Conservation (phyloP, 2,113 vertebrate genomes). For the Ophiodon elongatus region DNA sequence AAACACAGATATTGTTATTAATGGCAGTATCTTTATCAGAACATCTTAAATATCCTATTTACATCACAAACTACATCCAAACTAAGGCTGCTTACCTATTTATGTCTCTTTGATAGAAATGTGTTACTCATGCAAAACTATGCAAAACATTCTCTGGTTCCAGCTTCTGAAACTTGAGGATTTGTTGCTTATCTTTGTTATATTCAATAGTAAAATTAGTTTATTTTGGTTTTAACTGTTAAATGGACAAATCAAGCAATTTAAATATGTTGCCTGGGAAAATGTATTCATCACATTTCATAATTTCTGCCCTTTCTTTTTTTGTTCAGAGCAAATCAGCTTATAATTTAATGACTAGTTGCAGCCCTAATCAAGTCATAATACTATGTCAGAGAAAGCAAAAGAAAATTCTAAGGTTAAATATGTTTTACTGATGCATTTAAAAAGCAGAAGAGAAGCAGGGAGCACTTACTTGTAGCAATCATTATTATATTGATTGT, state of each 20-base stretch:
- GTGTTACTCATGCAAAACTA: background rate
- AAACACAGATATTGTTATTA: background rate
- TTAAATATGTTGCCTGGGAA: background rate
- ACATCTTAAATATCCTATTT: background rate
- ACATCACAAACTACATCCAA: background rate
- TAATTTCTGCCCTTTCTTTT: background rate
- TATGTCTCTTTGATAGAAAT: background rate
- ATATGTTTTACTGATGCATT: background rate
- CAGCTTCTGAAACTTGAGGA: background rate
- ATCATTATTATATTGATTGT: slow-evolving; percentile 81
- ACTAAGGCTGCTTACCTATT: background rate
- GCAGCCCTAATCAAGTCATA: background rate
- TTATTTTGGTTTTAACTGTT: background rate
- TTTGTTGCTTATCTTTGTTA: background rate
- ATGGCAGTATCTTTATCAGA: background rate
- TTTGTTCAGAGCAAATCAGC: background rate
- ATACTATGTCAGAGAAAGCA: background rate
- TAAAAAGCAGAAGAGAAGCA: background rate
- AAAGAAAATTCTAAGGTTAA: background rate
- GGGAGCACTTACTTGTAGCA: slow-evolving; percentile 76
- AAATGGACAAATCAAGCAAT: background rate
- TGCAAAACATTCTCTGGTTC: no score
- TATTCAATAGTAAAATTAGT: background rate
- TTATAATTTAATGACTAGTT: background rate
- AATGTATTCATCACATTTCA: background rate